phyloP scores from a whole-genome alignment of 2,797 vertebrate species.

The Ctenochaetus hawaiiensis region DNA sequence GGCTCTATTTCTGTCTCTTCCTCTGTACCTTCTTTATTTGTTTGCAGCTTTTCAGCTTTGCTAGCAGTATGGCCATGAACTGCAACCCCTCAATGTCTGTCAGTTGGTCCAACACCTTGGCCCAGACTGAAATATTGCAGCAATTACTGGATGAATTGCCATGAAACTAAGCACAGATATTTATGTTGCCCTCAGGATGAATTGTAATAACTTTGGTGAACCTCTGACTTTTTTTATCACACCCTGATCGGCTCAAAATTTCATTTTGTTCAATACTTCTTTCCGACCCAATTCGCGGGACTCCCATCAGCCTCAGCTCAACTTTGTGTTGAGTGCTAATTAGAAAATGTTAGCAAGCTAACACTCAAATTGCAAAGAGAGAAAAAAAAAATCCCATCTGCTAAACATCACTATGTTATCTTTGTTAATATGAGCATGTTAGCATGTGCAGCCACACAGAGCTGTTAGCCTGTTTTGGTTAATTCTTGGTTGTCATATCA shows the following conservation, averaged over 20 bases:
- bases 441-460: background rate
- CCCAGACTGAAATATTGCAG: background rate
- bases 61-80: background rate
- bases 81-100: background rate
- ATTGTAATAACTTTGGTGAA: background rate
- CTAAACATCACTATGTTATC: background rate
- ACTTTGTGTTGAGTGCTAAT: background rate
- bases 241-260: background rate
- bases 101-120: rapidly evolving
- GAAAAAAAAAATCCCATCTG: background rate
- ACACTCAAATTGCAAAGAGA: background rate
- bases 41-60: constrained; percentile 14
- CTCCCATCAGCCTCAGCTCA: background rate
- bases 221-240: background rate
- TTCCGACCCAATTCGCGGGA: background rate
- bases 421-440: background rate
- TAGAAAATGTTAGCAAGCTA: background rate
- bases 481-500: background rate
- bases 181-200: background rate
- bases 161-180: background rate
- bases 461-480: background rate
- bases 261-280: background rate
- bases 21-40: background rate
- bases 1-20: constrained; percentile 11
- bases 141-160: background rate